phyloP scores from a whole-genome alignment of 2,888 invertebrate genomes.

The Stenchaetothrips biformis region DNA sequence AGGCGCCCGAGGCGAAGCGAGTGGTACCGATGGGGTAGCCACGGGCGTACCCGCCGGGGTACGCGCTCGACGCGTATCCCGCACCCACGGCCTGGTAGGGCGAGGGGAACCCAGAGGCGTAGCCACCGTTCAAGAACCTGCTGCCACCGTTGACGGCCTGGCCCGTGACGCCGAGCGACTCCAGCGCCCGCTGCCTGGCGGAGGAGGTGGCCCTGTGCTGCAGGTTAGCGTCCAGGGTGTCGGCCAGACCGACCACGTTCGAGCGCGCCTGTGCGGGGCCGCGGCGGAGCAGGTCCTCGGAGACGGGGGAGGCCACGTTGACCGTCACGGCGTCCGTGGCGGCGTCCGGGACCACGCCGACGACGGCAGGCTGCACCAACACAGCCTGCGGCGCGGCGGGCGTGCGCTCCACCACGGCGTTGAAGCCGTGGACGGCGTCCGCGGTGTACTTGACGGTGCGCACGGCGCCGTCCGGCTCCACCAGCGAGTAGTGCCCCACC shows the following conservation, averaged over 20 bases:
- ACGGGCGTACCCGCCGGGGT: background rate
- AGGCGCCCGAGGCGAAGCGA: background rate
- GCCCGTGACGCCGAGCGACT: background rate
- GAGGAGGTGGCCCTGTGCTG: background rate
- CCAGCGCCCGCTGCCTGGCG: background rate
- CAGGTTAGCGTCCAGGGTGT: background rate
- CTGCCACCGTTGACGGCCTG: background rate
- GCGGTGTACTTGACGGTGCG: constrained; percentile 20
- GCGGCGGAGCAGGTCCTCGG: background rate
- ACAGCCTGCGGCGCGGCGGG: background rate
- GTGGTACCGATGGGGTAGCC: background rate
- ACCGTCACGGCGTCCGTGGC: background rate
- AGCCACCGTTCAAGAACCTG: too few relatives aligned
- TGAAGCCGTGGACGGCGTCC: constrained; percentile 3
- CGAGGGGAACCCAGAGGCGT: too few relatives aligned
- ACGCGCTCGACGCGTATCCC: too few relatives aligned
- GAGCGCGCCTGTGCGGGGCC: background rate
- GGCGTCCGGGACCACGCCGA: background rate
- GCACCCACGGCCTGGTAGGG: too few relatives aligned
- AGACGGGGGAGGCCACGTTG: background rate
- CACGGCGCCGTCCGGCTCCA: constrained; percentile 12
- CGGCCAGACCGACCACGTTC: background rate
- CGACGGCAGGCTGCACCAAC: background rate
- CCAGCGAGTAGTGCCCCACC: constrained; percentile 9
- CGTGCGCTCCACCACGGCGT: constrained; percentile 8